Evolutionary conservation across 2,113 vertebrate genomes (phyloP).

Genomic region (Apteryx mantelli): DNA sequence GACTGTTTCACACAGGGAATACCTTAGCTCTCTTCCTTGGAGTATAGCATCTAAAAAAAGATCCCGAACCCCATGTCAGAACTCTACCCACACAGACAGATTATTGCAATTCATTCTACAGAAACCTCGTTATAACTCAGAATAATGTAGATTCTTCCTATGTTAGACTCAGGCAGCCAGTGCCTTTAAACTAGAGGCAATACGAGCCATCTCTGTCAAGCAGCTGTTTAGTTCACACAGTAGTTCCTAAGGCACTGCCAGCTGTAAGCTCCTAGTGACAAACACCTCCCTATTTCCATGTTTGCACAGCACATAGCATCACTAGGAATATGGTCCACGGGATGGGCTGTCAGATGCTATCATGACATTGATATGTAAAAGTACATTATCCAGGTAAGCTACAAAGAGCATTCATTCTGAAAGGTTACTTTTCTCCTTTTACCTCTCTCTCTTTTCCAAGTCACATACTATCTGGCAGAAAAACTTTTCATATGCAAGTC

Average conservation of each 20-base stretch:
- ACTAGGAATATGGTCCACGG: background rate
- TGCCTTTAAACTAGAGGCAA: background rate
- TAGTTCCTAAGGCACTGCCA: background rate
- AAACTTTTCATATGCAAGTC: constrained; percentile 33
- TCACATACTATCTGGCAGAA: background rate
- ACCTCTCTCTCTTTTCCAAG: background rate
- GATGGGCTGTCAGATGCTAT: background rate
- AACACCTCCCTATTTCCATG: background rate
- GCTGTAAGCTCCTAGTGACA: background rate
- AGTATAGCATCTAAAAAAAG: background rate
- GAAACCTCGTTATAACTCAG: background rate
- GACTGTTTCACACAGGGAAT: background rate
- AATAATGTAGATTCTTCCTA: background rate
- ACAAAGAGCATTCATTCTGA: background rate
- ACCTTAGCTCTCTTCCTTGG: background rate
- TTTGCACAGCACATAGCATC: background rate
- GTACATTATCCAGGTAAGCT: background rate
- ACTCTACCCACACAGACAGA: background rate
- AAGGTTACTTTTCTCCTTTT: background rate
- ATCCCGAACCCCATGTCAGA: background rate
- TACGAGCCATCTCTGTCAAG: background rate
- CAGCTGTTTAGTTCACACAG: background rate
- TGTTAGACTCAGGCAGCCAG: background rate
- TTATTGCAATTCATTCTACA: background rate
- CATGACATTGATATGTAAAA: background rate